A percentile compares a stretch with the other conserved stretches of the same genome.
Evolutionary conservation across 1,140 invertebrate species (phyloP).

Genomic region (Oryzaephilus surinamensis): DNA sequence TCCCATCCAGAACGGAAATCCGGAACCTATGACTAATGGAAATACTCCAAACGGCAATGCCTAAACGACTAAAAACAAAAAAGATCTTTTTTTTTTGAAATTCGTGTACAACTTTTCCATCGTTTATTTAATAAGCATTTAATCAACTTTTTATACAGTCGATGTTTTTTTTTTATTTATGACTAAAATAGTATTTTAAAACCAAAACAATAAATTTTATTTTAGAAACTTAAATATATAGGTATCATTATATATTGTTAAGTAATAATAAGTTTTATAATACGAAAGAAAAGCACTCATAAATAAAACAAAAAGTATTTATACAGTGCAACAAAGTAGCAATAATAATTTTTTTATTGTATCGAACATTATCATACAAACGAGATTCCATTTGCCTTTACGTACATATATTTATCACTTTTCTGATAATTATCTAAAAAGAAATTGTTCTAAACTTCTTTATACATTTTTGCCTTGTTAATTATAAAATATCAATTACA

Average conservation of each 20-base stretch:
- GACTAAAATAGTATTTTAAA: neutral
- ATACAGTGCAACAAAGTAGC: conserved; percentile 6
- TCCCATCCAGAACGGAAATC: conserved; percentile 11
- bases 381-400: too few species aligned
- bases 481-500: too few species aligned
- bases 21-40: conserved; percentile 10
- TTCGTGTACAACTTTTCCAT: neutral
- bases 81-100: neutral
- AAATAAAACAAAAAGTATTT: conserved; percentile 9
- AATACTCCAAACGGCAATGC: conserved; percentile 10
- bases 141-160: neutral
- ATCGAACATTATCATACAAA: neutral
- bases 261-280: conserved; percentile 4
- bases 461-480: too few species aligned
- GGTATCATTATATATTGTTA: conserved; percentile 11
- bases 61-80: conserved; percentile 4
- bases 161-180: conserved; percentile 3
- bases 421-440: too few species aligned
- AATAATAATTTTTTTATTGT: neutral
- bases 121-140: neutral
- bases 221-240: conserved; percentile 11
- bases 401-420: too few species aligned
- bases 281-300: conserved; percentile 10
- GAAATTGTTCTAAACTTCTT: too few species aligned
- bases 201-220: conserved; percentile 11